A percentile compares a stretch with the other conserved stretches of the same genome.
These are phyloP conservation scores for Megalops atlanticus DNA, from an alignment of 2,113 vertebrate genomes.

Conservation along the genomic window DNA sequence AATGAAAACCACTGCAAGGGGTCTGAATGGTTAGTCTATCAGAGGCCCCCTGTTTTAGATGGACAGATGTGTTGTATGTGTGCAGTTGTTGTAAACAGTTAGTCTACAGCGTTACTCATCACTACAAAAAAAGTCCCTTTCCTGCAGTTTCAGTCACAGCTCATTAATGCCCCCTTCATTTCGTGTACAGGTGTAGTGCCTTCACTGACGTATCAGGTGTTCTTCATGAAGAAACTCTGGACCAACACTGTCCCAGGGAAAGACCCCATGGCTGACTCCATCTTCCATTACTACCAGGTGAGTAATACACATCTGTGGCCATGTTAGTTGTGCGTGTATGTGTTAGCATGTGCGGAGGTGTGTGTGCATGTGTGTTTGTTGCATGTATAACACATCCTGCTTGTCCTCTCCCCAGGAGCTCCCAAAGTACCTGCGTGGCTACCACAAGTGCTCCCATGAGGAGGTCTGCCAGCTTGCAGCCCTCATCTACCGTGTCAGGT, in stretches of 20 bases:
- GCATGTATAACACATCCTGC: background rate
- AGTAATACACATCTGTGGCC: fast-evolving
- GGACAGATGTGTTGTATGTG: too few relatives aligned
- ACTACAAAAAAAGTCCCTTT: background rate
- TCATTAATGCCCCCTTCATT: background rate
- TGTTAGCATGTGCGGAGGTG: background rate
- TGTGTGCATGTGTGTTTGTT: background rate
- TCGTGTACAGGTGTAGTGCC: constrained; percentile 80
- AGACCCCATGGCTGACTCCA: constrained; percentile 94
- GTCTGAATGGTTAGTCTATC: too few relatives aligned
- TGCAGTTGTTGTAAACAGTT: too few relatives aligned
- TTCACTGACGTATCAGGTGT: constrained; percentile 97
- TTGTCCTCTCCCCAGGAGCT: constrained; percentile 75
- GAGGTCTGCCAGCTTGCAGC: constrained; percentile 91
- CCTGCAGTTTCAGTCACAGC: background rate
- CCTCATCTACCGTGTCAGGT: constrained; percentile 94
- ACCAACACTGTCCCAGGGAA: constrained; percentile 91
- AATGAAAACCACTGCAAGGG: too few relatives aligned
- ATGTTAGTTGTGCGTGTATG: background rate
- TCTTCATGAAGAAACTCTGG: constrained; percentile 99
- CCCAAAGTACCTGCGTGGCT: constrained; percentile 94
- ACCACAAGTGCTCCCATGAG: constrained; percentile 94
- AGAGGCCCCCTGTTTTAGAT: too few relatives aligned
- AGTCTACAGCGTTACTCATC: background rate
- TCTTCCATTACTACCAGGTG: constrained; percentile 98